Percentiles rank a stretch among this genome's conserved stretches.
phyloP scores from a whole-genome alignment of 2,113 vertebrate genomes.

The Mesoclemmys tuberculata region DNA sequence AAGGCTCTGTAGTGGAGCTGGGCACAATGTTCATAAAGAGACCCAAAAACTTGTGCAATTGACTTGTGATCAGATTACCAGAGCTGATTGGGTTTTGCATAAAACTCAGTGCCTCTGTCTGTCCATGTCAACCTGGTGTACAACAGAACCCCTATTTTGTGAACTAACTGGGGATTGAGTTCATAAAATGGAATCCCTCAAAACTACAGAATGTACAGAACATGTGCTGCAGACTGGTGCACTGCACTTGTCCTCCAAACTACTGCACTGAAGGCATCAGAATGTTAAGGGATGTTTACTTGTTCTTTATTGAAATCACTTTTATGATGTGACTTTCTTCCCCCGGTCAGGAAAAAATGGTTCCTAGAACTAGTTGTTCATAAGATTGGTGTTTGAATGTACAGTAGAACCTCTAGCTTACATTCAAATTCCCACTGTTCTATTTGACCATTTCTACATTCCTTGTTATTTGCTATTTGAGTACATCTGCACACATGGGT shows the following conservation, averaged over 20 bases:
- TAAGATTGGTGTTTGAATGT: neutral
- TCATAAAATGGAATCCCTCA: neutral
- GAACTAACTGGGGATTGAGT: neutral
- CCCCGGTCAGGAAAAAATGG: neutral
- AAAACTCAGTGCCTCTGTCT: neutral
- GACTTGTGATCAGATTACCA: neutral
- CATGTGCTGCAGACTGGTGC: neutral
- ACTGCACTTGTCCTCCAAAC: neutral
- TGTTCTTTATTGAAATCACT: neutral
- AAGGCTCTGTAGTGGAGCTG: conserved; percentile 20
- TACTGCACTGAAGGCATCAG: neutral
- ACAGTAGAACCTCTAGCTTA: too few species aligned
- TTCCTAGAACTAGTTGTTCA: too few species aligned
- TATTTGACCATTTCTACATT: neutral
- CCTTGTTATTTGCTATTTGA: neutral
- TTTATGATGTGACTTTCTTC: neutral
- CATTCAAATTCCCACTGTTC: neutral
- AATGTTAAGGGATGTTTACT: neutral
- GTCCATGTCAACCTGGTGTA: neutral
- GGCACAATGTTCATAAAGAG: neutral
- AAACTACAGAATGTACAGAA: neutral
- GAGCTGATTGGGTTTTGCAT: neutral
- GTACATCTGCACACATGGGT: neutral
- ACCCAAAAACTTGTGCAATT: conserved; percentile 5
- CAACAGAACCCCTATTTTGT: neutral